Conservation (phyloP, 1,140 invertebrate species). For the Phortica variegata region DNA sequence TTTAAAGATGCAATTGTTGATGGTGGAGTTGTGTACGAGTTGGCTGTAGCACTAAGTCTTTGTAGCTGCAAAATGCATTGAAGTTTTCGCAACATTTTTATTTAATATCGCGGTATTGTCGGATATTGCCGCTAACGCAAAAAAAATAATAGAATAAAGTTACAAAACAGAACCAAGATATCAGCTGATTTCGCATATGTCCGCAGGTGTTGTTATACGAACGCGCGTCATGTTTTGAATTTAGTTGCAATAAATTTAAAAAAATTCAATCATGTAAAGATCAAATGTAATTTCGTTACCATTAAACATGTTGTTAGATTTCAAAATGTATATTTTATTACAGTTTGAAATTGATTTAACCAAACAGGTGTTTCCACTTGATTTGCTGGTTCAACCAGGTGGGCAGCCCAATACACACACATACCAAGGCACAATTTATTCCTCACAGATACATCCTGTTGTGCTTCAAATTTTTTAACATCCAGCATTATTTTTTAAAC, state of each 20-base stretch:
- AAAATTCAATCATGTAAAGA: background rate
- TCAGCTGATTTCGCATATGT: slow-evolving; percentile 5
- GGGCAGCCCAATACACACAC: no score
- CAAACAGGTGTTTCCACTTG: no score
- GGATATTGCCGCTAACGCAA: slow-evolving; percentile 15
- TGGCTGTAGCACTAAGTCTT: slow-evolving; percentile 7
- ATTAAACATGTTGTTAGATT: no score
- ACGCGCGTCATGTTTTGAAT: background rate
- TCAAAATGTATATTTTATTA: no score
- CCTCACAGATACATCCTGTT: no score
- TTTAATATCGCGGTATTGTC: slow-evolving; percentile 24
- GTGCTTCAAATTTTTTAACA: no score
- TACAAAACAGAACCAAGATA: slow-evolving; percentile 8
- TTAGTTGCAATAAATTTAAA: background rate
- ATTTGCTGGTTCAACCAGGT: no score
- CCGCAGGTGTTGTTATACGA: background rate
- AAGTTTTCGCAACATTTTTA: slow-evolving; percentile 41
- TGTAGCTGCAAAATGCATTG: slow-evolving; percentile 32
- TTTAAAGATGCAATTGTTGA: slow-evolving; percentile 14
- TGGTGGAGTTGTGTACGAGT: slow-evolving; percentile 4
- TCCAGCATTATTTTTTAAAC: no score
- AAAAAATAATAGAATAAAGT: slow-evolving; percentile 27
- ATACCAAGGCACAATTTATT: no score
- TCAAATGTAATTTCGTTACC: background rate
- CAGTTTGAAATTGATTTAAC: no score